Conservation (phyloP, 2,113 vertebrate genomes). For the Gadus chalcogrammus region DNA sequence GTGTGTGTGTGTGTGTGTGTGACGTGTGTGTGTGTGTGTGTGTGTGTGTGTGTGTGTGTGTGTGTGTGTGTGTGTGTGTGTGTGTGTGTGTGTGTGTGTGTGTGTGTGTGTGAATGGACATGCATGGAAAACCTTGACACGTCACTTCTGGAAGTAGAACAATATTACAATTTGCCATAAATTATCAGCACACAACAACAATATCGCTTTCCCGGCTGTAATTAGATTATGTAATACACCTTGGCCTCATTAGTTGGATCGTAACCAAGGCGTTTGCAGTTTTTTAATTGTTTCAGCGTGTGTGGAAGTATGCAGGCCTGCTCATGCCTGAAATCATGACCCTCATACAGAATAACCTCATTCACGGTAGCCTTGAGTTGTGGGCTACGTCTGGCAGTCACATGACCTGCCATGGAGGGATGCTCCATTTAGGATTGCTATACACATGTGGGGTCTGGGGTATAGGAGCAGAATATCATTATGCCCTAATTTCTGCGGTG, state of each 20-base stretch:
- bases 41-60: no score
- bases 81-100: no score
- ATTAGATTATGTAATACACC: background rate
- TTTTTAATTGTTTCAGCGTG: constrained; percentile 12
- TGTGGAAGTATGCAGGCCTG: constrained; percentile 7
- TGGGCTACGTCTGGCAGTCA: constrained; percentile 26
- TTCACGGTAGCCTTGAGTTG: constrained; percentile 38
- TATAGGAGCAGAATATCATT: no score
- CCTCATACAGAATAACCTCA: constrained; percentile 38
- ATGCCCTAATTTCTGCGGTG: no score
- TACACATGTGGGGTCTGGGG: no score
- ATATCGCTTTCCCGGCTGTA: background rate
- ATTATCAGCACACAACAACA: background rate
- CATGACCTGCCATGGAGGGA: constrained; percentile 42
- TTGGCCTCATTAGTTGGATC: background rate
- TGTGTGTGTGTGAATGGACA: no score
- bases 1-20: no score
- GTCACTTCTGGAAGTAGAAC: no score
- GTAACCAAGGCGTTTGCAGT: background rate
- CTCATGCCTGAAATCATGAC: constrained; percentile 28
- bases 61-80: no score
- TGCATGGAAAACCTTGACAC: no score
- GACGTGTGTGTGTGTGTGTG: no score
- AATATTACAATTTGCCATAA: no score
- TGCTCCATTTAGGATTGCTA: constrained; percentile 37